Base-by-base conservation (phyloP, 2,113 vertebrate species). In the Anoplopoma fimbria region DNA sequence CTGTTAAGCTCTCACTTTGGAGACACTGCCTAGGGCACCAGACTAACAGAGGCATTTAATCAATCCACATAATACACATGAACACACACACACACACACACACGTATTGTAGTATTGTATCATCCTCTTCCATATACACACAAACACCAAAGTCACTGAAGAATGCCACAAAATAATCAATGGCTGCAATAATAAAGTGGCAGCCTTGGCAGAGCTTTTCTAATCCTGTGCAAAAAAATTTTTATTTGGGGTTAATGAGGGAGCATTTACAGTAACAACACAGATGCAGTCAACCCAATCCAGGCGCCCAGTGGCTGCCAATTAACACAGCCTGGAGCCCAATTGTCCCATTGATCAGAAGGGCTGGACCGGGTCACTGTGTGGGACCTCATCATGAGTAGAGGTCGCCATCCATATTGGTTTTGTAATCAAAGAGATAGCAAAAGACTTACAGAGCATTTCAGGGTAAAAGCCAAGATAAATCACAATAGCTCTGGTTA, bases 161-260 rank as follows among this genome's bases (percentile, higher is more conserved):
- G 69, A 79, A 40, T 38, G 55, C 23, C 81, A 78, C 72, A 81
- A 77, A 81, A 25, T 40, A 84, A 92, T 87, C 88, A 86, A 92
- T 85, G 76, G 60, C 31, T 65, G 68, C 71, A 81, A 77, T 89
- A 91, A 93, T 90, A 47, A 85, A 83, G 69, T 27, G 47, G 31
- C 36, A 17, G 42, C 38, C 83, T 78, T 90, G 76, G 78, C 49
- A 76, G 80, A 76, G 33, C 51, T 74, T 75, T 83, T 69, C 40
- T 65, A 89, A 86, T 80, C 68, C 65, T 55, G 64, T 45, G 64
- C 53, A 82, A 78, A 81, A 91, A 92, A 91, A 91, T 75, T n/a
- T n/a, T n/a, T 74, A 65, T 75, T 82, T 53, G 69, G 63, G 63
- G 76, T 82, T 89, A 89, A 88, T 88, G 79, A 89, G 79, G 33